These are phyloP conservation scores for Malurus splendens DNA, from an alignment of 2,797 vertebrate species.

Conservation along the genomic window DNA sequence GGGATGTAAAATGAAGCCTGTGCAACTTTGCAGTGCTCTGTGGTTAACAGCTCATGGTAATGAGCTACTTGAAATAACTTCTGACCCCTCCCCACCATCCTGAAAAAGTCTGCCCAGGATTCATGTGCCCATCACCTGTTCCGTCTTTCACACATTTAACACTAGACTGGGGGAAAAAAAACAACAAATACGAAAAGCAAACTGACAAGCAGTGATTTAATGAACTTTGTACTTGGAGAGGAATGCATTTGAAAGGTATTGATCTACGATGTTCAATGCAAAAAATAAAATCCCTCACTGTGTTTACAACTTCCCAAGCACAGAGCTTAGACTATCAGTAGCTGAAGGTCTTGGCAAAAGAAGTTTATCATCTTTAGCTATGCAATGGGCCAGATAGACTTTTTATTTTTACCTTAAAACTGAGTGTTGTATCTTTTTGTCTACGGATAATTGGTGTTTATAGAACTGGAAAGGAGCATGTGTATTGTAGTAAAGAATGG, in stretches of 20 bases:
- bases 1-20: accelerated
- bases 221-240: constrained; percentile 23
- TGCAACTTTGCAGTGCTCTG: not conserved
- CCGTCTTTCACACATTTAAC: constrained; percentile 9
- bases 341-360: constrained; percentile 48
- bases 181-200: not conserved
- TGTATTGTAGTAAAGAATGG: constrained; percentile 27
- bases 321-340: not conserved
- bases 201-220: constrained; percentile 34
- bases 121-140: not conserved
- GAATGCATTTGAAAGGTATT: constrained; percentile 46
- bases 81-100: accelerated
- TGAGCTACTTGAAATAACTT: not conserved
- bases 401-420: not conserved
- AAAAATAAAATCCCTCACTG: not conserved
- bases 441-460: not conserved
- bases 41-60: not conserved
- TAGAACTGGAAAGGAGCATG: constrained; percentile 54
- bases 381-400: not conserved
- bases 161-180: not conserved
- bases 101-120: not conserved
- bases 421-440: not conserved
- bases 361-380: constrained; percentile 48
- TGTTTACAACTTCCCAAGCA: not conserved
- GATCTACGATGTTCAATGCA: not conserved